phyloP scores from a whole-genome alignment of 2,797 vertebrate genomes.

The Masticophis lateralis region DNA sequence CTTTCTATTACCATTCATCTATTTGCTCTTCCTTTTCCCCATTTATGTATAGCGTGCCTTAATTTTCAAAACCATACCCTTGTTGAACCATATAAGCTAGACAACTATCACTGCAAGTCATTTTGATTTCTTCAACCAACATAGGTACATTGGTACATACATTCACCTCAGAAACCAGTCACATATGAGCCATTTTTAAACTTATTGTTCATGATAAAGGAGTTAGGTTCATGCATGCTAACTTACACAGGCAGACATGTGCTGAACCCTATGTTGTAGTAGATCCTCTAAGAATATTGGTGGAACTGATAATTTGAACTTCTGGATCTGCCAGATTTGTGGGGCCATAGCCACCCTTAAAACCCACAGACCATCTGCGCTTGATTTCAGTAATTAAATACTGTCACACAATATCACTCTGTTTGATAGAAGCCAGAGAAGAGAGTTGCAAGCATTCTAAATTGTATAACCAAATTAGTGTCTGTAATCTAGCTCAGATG shows the following conservation, averaged over 20 bases:
- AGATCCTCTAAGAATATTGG: not conserved
- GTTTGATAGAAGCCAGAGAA: constrained; percentile 32
- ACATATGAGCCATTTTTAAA: not conserved
- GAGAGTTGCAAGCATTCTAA: constrained; percentile 16
- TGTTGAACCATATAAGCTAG: not conserved
- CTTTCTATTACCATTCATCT: not conserved
- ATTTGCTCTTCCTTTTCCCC: not conserved
- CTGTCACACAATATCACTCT: not conserved
- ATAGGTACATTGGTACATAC: not conserved
- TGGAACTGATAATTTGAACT: not conserved
- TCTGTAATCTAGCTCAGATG: constrained; percentile 18
- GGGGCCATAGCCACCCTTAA: not conserved
- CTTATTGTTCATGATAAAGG: not conserved
- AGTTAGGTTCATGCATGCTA: not conserved
- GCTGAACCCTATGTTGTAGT: not conserved
- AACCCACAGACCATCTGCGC: not conserved
- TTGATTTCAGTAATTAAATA: constrained; percentile 22
- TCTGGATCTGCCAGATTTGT: not conserved
- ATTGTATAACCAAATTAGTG: constrained; percentile 24
- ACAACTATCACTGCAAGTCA: not conserved
- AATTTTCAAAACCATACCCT: not conserved
- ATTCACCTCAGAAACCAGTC: not conserved
- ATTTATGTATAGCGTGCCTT: not conserved
- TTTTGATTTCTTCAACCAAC: not conserved
- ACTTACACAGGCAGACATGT: not conserved